Conservation (phyloP, 1,140 invertebrate genomes). For the Sycophila sp. region DNA sequence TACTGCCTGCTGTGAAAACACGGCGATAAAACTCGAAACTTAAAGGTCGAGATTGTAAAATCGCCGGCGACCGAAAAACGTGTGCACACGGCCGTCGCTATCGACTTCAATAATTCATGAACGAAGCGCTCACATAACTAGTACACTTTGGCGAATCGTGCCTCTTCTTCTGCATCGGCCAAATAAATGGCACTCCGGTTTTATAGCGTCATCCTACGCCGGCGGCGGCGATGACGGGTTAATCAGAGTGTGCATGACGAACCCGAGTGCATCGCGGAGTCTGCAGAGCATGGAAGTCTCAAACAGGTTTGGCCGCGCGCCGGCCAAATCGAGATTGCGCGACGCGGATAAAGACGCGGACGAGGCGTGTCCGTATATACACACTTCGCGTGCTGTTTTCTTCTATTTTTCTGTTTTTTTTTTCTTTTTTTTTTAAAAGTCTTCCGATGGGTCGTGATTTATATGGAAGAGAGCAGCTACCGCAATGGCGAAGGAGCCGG, state of each 20-base stretch:
- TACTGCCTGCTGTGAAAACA: too few species aligned
- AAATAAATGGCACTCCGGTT: slow-evolving; percentile 12
- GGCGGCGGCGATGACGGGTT: slow-evolving; percentile 26
- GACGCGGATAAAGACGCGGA: background rate
- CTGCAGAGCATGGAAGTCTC: background rate
- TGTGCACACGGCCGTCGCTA: background rate
- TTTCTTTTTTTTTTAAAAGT: background rate
- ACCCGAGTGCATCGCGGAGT: background rate
- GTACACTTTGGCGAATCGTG: background rate
- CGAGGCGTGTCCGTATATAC: background rate
- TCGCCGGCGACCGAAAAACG: background rate
- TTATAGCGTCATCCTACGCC: background rate
- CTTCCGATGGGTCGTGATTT: background rate
- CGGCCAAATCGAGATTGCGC: slow-evolving; percentile 18
- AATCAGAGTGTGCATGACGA: slow-evolving; percentile 25
- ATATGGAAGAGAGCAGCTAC: slow-evolving; percentile 14
- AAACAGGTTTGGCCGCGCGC: slow-evolving; percentile 12
- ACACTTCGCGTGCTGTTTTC: background rate
- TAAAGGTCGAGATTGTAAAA: too few species aligned
- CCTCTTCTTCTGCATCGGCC: background rate
- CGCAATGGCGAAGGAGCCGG: too few species aligned
- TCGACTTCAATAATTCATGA: slow-evolving; percentile 1
- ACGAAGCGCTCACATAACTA: background rate
- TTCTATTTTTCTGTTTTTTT: background rate
- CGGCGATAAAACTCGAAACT: too few species aligned